phyloP scores from a whole-genome alignment of 1,140 invertebrate species.

The Dryas iulia region DNA sequence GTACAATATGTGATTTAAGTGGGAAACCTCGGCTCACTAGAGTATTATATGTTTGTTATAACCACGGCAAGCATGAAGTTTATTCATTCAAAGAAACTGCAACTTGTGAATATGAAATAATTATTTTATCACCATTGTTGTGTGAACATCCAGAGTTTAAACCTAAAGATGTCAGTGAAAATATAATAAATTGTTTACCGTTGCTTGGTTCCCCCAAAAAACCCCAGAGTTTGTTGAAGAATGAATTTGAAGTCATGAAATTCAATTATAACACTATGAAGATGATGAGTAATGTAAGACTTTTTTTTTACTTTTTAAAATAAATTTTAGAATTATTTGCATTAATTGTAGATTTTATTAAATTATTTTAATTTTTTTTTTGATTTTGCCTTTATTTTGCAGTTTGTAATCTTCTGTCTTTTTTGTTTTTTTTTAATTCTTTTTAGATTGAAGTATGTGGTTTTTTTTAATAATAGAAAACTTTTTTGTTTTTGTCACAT shows the following conservation, averaged over 20 bases:
- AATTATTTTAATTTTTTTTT: constrained; percentile 15
- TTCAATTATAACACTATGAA: constrained; percentile 82
- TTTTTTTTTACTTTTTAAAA: constrained; percentile 13
- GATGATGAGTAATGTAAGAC: constrained; percentile 53
- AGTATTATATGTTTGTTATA: constrained; percentile 92
- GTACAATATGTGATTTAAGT: constrained; percentile 96
- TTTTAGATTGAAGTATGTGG: not conserved
- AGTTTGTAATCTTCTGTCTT: not conserved
- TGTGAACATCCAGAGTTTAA: constrained; percentile 95
- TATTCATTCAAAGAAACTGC: constrained; percentile 96
- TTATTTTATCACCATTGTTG: constrained; percentile 91
- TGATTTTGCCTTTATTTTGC: not conserved
- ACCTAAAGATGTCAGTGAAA: constrained; percentile 89
- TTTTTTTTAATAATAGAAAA: not conserved
- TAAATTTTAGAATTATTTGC: no score
- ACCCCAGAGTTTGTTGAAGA: constrained; percentile 86
- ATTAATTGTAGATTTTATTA: constrained; percentile 13
- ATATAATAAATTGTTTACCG: constrained; percentile 90
- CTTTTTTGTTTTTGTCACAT: no score
- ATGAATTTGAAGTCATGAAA: constrained; percentile 87
- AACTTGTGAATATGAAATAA: constrained; percentile 96
- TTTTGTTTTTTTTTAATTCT: not conserved
- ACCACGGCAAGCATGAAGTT: constrained; percentile 93
- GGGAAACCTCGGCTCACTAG: constrained; percentile 89
- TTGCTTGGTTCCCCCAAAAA: constrained; percentile 85